Evolutionary conservation across 2,113 vertebrate genomes (phyloP), one percentile per base, ranked within the genome.

Genomic region (Butastur rufipennis): DNA sequence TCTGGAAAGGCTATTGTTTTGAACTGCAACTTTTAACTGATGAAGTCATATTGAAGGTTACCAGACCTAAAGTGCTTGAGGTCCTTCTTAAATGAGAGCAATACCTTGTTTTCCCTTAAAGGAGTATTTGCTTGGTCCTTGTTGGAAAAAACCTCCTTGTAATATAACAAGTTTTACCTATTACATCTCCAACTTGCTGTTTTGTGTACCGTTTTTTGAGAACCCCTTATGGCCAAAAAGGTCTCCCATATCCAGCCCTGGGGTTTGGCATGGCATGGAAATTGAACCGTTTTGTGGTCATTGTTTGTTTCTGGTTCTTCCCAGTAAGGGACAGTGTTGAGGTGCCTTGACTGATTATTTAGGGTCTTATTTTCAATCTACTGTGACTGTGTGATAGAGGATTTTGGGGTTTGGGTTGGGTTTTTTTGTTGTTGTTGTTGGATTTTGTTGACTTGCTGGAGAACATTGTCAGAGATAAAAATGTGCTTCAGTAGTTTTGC

Each of bases 211-310:
- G n/a, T 45, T 71, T 87, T 90, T 62, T 86, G 66, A 43, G 56
- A 84, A 59, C 18, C 6, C 8, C 4, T 1, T 34, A 3, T 0
- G 0, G 43, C 81, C 17, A 63, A 66, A 73, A 79, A 65, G 22
- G 23, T 88, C 48, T 90, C 2, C 2, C 2, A 1, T 42, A 36
- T 36, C 36, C 47, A 86, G 38, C 38, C 32, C 4, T 17, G 27
- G 17, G 16, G 6, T 74, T 91, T 88, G 42, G 5, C 9, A 20
- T 52, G 36, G 42, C 40, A 9, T 90, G n/a, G 62, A 59, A 82
- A 22, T 53, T 5, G 61, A 87, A 52, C 43, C 55, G 0, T 10
- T 89, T 67, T 72, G 16, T 61, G 66, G 12, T 52, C 16, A 7
- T 22, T 61, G 8, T 29, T 75, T 81, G 31, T 47, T 93, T 75